Evolutionary conservation across 2,113 vertebrate genomes (phyloP).

Genomic region (Trichomycterus rosablanca): DNA sequence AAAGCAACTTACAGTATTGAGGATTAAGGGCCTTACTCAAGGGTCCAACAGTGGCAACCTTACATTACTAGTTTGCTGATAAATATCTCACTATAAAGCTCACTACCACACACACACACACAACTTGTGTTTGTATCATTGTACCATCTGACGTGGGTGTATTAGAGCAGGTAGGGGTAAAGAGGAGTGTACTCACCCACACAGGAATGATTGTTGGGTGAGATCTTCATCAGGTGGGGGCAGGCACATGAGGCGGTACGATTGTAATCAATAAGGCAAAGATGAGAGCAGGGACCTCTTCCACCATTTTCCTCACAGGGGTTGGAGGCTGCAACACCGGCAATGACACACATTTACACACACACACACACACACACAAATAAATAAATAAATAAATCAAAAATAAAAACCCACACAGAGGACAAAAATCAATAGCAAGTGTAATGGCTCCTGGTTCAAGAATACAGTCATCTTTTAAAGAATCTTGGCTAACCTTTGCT

Average conservation of each 20-base stretch:
- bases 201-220: slow-evolving; percentile 84
- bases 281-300: slow-evolving; percentile 89
- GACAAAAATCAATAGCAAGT: slow-evolving; percentile 34
- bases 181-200: slow-evolving; percentile 72
- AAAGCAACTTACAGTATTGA: too few relatives aligned
- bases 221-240: slow-evolving; percentile 93
- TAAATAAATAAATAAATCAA: background rate
- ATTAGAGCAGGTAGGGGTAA: background rate
- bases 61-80: too few relatives aligned
- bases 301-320: slow-evolving; percentile 86
- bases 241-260: slow-evolving; percentile 86
- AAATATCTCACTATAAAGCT: too few relatives aligned
- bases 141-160: too few relatives aligned
- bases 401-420: slow-evolving; percentile 16
- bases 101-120: too few relatives aligned
- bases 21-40: too few relatives aligned
- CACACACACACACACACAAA: too few relatives aligned
- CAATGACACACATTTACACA: slow-evolving; percentile 22
- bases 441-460: slow-evolving; percentile 25
- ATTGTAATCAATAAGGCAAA: slow-evolving; percentile 94
- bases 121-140: too few relatives aligned
- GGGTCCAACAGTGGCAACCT: too few relatives aligned
- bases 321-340: slow-evolving; percentile 76
- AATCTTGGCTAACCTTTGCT: slow-evolving; percentile 17
- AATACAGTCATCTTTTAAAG: slow-evolving; percentile 23